Percentiles rank a stretch among this genome's conserved stretches.
phyloP scores from a whole-genome alignment of 2,113 vertebrate species.

The Holacanthus passer region DNA sequence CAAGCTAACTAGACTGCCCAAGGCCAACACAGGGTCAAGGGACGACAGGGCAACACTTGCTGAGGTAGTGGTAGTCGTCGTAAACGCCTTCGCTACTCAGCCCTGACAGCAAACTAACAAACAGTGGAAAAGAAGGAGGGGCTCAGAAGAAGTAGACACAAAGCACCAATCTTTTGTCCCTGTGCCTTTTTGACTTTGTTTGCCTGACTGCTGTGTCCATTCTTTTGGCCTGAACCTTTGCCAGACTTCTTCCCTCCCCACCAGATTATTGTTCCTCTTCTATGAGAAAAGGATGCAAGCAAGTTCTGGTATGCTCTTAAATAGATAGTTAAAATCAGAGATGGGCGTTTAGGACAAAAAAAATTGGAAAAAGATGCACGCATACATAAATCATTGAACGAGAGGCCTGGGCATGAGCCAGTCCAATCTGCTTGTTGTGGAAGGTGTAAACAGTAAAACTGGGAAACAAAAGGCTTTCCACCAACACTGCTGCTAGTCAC shows the following conservation, averaged over 20 bases:
- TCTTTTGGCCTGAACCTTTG: not conserved
- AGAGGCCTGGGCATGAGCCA: slow-evolving; percentile 70
- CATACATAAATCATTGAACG: slow-evolving; percentile 13
- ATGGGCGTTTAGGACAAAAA: not conserved
- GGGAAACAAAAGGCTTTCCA: slow-evolving; percentile 54
- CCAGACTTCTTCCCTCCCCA: not conserved
- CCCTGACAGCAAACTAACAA: slow-evolving; percentile 17
- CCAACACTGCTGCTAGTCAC: slow-evolving; percentile 5
- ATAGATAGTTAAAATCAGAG: slow-evolving; percentile 13
- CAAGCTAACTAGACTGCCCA: slow-evolving; percentile 38
- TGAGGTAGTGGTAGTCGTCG: not conserved
- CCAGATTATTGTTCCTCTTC: slow-evolving; percentile 16
- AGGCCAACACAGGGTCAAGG: slow-evolving; percentile 41
- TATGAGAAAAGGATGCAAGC: slow-evolving; percentile 19
- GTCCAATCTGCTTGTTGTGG: slow-evolving; percentile 74
- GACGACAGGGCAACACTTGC: slow-evolving; percentile 8
- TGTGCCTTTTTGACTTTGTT: slow-evolving; percentile 25
- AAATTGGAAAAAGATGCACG: not conserved
- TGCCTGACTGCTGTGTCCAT: not conserved
- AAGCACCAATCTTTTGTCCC: slow-evolving; percentile 15
- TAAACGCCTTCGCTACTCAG: not conserved
- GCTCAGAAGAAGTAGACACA: not conserved
- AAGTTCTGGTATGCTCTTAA: slow-evolving; percentile 21
- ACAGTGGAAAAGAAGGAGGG: not conserved
- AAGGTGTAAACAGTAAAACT: slow-evolving; percentile 62